Conservation (phyloP, 2,888 invertebrate genomes). For the Quadroppia sp. region DNA sequence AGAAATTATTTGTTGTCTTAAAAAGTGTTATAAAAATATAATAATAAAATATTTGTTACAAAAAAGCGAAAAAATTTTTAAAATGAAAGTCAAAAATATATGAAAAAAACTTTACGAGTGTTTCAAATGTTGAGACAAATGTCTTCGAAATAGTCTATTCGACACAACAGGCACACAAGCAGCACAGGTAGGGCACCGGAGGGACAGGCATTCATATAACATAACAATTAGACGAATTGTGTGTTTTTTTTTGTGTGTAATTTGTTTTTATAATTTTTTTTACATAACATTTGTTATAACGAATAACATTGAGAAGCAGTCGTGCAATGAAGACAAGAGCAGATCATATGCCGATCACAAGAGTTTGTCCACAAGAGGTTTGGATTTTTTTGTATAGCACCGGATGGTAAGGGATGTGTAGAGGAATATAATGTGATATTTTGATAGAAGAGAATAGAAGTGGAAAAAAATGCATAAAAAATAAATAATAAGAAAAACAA, state of each 20-base stretch:
- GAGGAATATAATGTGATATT: not conserved
- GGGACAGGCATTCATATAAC: not conserved
- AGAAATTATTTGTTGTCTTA: no score
- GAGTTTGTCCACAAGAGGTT: no score
- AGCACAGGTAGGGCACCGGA: not conserved
- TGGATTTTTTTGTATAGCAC: not conserved
- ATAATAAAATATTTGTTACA: no score
- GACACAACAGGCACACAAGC: not conserved
- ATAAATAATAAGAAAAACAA: not conserved
- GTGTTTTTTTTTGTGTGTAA: not conserved
- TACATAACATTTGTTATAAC: no score
- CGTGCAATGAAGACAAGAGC: not conserved
- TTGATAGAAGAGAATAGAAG: not conserved
- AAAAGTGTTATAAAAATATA: no score
- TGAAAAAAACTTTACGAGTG: not conserved
- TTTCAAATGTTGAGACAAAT: constrained; percentile 25
- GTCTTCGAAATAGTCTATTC: constrained; percentile 18
- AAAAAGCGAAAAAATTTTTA: not conserved
- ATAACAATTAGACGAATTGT: not conserved
- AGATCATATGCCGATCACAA: not conserved
- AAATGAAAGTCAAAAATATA: not conserved
- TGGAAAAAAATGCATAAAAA: not conserved
- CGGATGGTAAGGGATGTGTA: not conserved
- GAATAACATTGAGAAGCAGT: not conserved
- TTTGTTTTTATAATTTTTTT: no score